phyloP scores from a whole-genome alignment of 2,113 vertebrate genomes.

The Misgurnus anguillicaudatus region DNA sequence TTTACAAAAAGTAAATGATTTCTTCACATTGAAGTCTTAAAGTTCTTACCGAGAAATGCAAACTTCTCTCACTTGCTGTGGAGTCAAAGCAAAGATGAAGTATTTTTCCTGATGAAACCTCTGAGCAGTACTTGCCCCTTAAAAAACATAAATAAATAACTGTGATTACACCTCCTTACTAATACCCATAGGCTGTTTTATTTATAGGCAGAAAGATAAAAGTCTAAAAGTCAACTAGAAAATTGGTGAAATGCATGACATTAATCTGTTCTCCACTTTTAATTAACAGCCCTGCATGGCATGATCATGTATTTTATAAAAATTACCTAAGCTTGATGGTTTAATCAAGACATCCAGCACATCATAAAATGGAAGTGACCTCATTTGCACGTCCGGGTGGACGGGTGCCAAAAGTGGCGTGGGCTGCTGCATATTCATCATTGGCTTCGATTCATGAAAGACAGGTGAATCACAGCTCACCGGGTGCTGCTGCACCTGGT shows the following conservation, averaged over 20 bases:
- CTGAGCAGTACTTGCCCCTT: constrained; percentile 88
- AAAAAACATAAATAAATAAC: not conserved
- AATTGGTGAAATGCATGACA: not conserved
- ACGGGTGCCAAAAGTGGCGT: constrained; percentile 85
- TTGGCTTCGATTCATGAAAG: constrained; percentile 75
- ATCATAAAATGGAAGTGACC: constrained; percentile 92
- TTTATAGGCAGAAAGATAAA: too few species aligned
- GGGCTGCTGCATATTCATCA: constrained; percentile 91
- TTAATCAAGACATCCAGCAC: constrained; percentile 95
- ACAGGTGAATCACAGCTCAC: constrained; percentile 73
- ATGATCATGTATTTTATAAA: not conserved
- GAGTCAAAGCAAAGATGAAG: constrained; percentile 97
- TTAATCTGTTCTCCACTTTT: not conserved
- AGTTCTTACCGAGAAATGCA: constrained; percentile 92
- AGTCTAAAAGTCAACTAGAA: too few species aligned
- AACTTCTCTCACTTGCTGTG: constrained; percentile 96
- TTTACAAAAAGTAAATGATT: not conserved
- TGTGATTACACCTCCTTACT: not conserved
- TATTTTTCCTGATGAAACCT: constrained; percentile 96
- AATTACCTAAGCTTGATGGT: constrained; percentile 90
- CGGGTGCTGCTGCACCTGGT: constrained; percentile 71
- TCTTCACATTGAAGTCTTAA: not conserved
- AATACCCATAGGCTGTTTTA: not conserved
- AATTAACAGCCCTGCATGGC: not conserved
- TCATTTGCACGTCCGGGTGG: constrained; percentile 95